These are phyloP conservation scores for Luffia ferchaultella DNA, from an alignment of 2,888 invertebrate genomes.

Conservation along the genomic window DNA sequence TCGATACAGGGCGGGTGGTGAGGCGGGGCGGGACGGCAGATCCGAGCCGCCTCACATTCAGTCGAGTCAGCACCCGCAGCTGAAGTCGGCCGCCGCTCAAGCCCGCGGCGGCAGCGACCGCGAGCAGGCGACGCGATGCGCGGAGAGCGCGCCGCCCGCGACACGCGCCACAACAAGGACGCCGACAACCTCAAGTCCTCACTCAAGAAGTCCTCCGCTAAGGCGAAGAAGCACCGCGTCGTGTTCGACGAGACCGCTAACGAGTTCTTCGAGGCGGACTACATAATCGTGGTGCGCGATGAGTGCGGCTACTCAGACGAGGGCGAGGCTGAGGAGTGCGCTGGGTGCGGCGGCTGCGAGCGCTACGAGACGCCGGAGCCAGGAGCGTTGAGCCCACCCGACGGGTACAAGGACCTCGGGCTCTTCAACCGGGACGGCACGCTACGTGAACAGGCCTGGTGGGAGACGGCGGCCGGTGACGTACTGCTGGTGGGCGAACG, in stretches of 20 bases:
- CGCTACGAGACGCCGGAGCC: constrained; percentile 78
- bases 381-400: constrained; percentile 89
- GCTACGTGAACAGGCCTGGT: constrained; percentile 64
- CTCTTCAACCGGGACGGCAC: constrained; percentile 65
- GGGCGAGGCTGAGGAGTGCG: constrained; percentile 78
- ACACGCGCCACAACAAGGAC: constrained; percentile 69
- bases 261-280: constrained; percentile 92
- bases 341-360: constrained; percentile 61
- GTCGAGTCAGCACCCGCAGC: no score
- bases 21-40: no score
- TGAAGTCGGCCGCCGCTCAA: no score
- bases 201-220: constrained; percentile 79
- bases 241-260: constrained; percentile 90
- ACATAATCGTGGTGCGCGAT: constrained; percentile 88
- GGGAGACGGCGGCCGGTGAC: constrained; percentile 67
- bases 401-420: constrained; percentile 90
- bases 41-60: no score
- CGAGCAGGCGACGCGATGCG: no score
- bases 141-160: constrained; percentile 56
- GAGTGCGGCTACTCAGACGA: constrained; percentile 85
- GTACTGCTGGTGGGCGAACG: constrained; percentile 64
- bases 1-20: no score
- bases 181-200: constrained; percentile 74
- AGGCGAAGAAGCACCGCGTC: constrained; percentile 79
- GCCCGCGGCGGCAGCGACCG: no score